Conservation (phyloP, 2,113 vertebrate species). For the Hemichromis elongatus region DNA sequence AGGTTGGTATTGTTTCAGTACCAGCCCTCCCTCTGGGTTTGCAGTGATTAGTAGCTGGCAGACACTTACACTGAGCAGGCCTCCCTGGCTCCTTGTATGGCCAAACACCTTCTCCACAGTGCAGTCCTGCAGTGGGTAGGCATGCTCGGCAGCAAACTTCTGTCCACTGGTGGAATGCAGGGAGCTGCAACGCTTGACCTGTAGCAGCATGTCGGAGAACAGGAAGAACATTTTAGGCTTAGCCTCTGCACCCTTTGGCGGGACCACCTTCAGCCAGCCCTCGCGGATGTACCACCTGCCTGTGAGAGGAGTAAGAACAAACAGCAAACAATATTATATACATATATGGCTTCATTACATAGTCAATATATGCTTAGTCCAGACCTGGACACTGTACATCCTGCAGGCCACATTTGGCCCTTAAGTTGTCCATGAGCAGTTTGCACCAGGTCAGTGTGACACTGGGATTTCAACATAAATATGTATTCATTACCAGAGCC, state of each 20-base stretch:
- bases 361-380: neutral
- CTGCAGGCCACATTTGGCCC: fast-evolving
- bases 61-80: conserved; percentile 68
- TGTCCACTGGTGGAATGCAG: conserved; percentile 67
- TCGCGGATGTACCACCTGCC: conserved; percentile 72
- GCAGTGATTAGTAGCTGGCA: neutral
- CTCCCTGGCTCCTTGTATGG: conserved; percentile 73
- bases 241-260: conserved; percentile 68
- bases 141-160: conserved; percentile 68
- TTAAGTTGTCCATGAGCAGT: neutral
- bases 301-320: conserved; percentile 1
- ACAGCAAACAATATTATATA: neutral
- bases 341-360: neutral
- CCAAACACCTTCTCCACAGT: conserved; percentile 79
- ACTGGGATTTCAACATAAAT: neutral
- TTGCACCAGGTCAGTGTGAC: fast-evolving
- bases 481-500: neutral
- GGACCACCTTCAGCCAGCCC: conserved; percentile 74
- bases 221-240: conserved; percentile 85
- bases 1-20: neutral
- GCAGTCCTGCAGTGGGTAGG: conserved; percentile 81
- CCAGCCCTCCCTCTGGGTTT: neutral
- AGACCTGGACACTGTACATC: neutral
- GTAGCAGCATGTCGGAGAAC: conserved; percentile 87
- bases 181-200: conserved; percentile 77